A percentile compares a stretch with the other conserved stretches of the same genome.
Conservation (phyloP, 2,113 vertebrate genomes). For the Vombatus ursinus region DNA sequence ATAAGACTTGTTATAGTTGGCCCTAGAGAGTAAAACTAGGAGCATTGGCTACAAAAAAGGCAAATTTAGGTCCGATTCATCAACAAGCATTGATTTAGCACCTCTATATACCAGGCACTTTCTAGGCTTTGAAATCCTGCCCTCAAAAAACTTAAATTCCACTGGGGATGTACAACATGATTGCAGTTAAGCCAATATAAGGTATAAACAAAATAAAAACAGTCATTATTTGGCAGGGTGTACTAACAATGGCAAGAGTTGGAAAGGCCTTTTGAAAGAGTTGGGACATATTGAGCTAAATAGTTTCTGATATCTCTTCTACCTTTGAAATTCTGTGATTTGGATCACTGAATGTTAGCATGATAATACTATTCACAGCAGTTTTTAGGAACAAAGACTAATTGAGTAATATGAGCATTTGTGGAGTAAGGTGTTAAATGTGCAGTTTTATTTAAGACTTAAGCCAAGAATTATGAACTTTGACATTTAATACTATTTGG, state of each 20-base stretch:
- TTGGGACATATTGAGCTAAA: neutral
- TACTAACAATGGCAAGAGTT: neutral
- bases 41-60: neutral
- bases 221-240: neutral
- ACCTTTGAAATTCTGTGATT: neutral
- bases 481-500: neutral
- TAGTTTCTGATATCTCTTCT: neutral
- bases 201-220: no score
- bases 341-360: neutral
- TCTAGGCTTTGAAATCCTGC: neutral
- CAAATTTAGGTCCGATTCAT: neutral
- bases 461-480: neutral
- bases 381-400: neutral
- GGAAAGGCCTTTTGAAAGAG: neutral
- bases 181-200: neutral
- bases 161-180: neutral
- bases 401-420: neutral
- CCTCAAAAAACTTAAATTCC: neutral
- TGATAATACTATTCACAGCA: neutral
- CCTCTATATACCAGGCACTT: neutral
- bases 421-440: neutral
- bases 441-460: neutral
- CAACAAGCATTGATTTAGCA: neutral
- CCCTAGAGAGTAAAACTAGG: neutral
- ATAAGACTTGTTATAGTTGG: neutral